Conservation (phyloP, 2,113 vertebrate genomes). For the Pseudopodoces humilis region DNA sequence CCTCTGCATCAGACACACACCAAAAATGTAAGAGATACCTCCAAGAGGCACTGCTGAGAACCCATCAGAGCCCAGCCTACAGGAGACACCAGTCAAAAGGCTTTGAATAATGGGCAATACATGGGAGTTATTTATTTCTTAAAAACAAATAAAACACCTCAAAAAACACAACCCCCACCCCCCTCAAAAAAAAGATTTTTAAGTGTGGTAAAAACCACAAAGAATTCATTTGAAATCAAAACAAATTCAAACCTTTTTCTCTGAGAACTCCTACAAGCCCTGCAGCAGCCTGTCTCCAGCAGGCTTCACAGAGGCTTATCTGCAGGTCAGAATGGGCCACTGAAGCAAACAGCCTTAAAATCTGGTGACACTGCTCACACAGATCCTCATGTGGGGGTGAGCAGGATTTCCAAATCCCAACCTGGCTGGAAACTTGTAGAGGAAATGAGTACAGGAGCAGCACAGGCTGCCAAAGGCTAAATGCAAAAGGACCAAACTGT, state of each 20-base stretch:
- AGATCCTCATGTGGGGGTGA: background rate
- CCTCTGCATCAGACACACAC: background rate
- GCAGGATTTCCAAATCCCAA: background rate
- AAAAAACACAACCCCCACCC: background rate
- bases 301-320: background rate
- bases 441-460: background rate
- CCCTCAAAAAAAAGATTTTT: background rate
- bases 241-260: background rate
- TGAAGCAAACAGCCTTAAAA: background rate
- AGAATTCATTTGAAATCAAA: background rate
- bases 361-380: background rate
- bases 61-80: background rate
- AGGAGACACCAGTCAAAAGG: background rate
- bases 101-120: background rate
- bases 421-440: background rate
- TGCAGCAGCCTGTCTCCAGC: background rate
- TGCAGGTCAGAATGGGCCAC: background rate
- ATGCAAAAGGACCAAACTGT: background rate
- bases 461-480: background rate
- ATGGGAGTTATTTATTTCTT: background rate
- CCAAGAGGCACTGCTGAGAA: background rate
- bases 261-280: background rate
- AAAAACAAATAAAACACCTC: background rate
- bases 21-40: background rate
- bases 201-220: background rate